Evolutionary conservation across 1,140 invertebrate genomes (phyloP), one percentile per base, ranked within the genome.

Genomic region (Eulimnadia texana): DNA sequence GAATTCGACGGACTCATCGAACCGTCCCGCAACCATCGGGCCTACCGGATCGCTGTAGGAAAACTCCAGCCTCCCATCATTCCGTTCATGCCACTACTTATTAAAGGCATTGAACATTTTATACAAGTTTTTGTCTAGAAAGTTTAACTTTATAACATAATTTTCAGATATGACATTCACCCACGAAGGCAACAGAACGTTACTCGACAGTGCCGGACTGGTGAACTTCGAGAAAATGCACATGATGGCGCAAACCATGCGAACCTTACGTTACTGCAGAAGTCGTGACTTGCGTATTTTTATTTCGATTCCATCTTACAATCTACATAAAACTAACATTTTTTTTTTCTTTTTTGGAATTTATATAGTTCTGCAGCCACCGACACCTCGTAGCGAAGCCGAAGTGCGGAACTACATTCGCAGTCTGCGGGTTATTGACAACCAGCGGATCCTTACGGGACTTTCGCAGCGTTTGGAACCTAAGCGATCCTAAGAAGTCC

Each of bases 171-270:
- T 92, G 83, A 90, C 87, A 23, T 92, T 92, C 68, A 86, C 86
- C 13, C 86, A 92, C 71, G 88, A 91, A 73, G 89, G 88, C n/a
- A 92, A 91, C 71, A 88, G 89, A 71, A 90, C 88, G 1, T 84
- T 82, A 66, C 77, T 88, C 64, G 86, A 89, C 70, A 42, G 49
- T 50, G 50, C 60, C 13, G 84, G 84, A 10, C 72, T 92, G 49
- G 84, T 92, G 24, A 92, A 91, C 71, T 92, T 91, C 74, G 88
- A 92, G 72, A 92, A 92, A 76, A 92, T 92, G 88, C 88, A 90
- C 70, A 88, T 91, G 85, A 77, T 91, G 67, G 86, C 86, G 22
- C 84, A 90, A 71, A 88, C 86, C 0, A 79, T 91, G 74, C 76
- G 86, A 63, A 87, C 82, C 42, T 81, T 90, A 59, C 72, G 84